phyloP scores from a whole-genome alignment of 2,113 vertebrate genomes.

The Perca fluviatilis region DNA sequence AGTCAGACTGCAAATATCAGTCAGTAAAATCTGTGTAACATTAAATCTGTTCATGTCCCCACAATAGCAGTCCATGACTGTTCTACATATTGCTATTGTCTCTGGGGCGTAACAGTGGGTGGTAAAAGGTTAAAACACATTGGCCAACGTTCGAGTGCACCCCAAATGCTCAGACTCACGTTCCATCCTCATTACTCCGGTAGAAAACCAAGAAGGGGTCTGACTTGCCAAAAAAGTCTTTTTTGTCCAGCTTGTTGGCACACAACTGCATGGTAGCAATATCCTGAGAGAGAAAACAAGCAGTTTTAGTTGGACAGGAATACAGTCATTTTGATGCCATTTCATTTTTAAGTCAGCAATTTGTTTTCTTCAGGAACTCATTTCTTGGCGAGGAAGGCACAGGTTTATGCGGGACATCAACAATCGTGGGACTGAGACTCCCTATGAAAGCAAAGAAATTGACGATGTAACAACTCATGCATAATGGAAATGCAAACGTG shows the following conservation, averaged over 20 bases:
- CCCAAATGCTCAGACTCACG: slow-evolving; percentile 86
- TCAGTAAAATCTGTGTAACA: neutral
- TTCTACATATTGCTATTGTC: neutral
- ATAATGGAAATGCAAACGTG: slow-evolving; percentile 29
- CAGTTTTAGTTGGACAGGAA: slow-evolving; percentile 4
- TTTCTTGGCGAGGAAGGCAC: neutral
- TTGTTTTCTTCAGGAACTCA: slow-evolving; percentile 4
- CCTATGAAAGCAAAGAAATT: slow-evolving; percentile 28
- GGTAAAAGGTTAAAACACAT: neutral
- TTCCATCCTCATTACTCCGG: slow-evolving; percentile 98
- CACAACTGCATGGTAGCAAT: slow-evolving; percentile 98
- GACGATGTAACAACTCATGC: neutral
- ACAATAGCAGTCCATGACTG: neutral
- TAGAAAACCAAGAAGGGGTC: slow-evolving; percentile 99
- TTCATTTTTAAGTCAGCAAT: slow-evolving; percentile 30
- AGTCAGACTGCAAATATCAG: neutral
- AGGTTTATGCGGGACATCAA: neutral
- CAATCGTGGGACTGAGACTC: neutral
- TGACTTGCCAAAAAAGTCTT: slow-evolving; percentile 98
- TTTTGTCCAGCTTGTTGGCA: slow-evolving; percentile 98
- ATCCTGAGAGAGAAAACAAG: slow-evolving; percentile 84
- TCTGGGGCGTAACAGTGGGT: neutral
- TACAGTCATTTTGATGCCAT: slow-evolving; percentile 34
- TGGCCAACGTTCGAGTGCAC: too few relatives aligned
- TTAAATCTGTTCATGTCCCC: neutral